Conservation (phyloP, 2,888 invertebrate species). For the Ochropleura plecta region DNA sequence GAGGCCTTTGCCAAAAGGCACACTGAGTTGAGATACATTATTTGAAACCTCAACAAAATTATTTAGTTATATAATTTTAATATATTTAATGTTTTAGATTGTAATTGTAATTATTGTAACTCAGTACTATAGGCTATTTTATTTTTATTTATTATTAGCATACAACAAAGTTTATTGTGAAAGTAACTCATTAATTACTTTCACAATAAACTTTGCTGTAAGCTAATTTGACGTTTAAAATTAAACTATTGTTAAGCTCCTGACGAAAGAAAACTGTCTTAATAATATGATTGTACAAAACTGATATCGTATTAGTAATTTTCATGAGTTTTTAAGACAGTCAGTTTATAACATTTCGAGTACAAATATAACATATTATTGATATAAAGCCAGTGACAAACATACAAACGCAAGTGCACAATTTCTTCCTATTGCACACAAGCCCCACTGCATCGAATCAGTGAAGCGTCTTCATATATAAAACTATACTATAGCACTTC, state of each 20-base stretch:
- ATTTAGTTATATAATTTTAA: too few species aligned
- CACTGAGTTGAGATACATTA: too few species aligned
- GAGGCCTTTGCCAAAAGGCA: too few species aligned
- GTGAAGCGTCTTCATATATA: slow-evolving; percentile 83
- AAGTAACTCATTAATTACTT: too few species aligned
- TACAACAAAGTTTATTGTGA: too few species aligned
- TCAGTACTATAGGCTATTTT: too few species aligned
- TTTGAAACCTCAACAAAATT: too few species aligned
- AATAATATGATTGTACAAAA: background rate
- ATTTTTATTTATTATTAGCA: too few species aligned
- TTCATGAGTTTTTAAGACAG: background rate
- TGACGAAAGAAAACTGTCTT: background rate
- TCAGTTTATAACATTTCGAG: background rate
- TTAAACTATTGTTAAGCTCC: background rate
- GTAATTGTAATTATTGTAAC: too few species aligned
- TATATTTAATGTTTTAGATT: too few species aligned
- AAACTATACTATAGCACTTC: slow-evolving; percentile 75
- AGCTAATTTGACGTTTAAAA: background rate
- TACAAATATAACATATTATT: background rate
- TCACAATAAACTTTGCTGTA: background rate
- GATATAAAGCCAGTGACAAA: slow-evolving; percentile 11
- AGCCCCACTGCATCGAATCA: slow-evolving; percentile 80
- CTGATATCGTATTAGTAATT: background rate
- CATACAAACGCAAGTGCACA: slow-evolving; percentile 38
- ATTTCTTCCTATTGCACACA: slow-evolving; percentile 4